A percentile compares a stretch with the other conserved stretches of the same genome.
Conservation (phyloP, 2,113 vertebrate genomes). For the Hyla sarda region DNA sequence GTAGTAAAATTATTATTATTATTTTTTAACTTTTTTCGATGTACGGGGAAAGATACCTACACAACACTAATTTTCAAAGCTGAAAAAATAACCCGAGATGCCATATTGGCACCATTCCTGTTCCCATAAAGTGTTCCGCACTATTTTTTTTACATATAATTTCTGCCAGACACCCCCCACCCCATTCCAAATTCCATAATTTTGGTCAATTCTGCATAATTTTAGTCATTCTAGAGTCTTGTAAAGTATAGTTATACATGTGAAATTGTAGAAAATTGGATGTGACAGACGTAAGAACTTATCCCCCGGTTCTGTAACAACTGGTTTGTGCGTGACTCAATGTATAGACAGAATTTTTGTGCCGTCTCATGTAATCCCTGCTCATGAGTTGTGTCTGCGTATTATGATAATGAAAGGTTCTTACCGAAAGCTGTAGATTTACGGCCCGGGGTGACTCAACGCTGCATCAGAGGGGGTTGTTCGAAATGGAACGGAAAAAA, state of each 20-base stretch:
- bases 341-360: neutral
- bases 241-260: neutral
- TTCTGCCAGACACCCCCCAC: neutral
- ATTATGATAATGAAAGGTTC: conserved; percentile 32
- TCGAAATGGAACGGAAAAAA: neutral
- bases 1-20: too few species aligned
- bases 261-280: neutral
- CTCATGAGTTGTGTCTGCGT: conserved; percentile 30
- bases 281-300: neutral
- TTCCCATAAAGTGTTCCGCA: too few species aligned
- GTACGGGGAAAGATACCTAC: neutral
- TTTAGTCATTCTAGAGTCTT: too few species aligned
- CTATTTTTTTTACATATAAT: neutral
- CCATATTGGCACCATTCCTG: neutral
- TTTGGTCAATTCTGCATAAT: neutral
- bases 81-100: neutral
- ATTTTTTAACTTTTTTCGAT: too few species aligned
- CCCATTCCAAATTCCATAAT: neutral
- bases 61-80: neutral
- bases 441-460: neutral
- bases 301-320: neutral
- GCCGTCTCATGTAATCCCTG: neutral
- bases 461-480: neutral
- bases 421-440: conserved; percentile 23
- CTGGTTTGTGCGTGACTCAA: neutral